Evolutionary conservation across 2,888 invertebrate genomes (phyloP).

Genomic region (Tiphia femorata): DNA sequence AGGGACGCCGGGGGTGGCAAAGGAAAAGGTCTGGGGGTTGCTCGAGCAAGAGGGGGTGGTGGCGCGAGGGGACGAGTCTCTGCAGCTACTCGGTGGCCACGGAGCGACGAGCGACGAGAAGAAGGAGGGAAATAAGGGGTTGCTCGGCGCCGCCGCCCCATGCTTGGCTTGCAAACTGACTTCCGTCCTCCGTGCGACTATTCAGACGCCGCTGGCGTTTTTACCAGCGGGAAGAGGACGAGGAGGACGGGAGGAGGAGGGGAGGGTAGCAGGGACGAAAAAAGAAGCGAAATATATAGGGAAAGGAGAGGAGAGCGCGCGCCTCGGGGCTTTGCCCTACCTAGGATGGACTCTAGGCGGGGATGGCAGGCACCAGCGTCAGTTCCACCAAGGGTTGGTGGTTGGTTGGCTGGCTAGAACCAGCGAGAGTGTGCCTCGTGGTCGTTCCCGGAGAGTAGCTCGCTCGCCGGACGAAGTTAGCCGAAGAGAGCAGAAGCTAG

Average conservation of each 20-base stretch:
- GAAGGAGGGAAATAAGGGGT: constrained; percentile 64
- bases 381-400: constrained; percentile 16
- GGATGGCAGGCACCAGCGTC: neutral
- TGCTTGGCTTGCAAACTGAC: constrained; percentile 69
- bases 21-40: no score
- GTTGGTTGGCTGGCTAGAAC: constrained; percentile 5
- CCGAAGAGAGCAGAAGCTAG: constrained; percentile 1
- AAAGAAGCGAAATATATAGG: constrained; percentile 42
- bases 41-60: no score
- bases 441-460: constrained; percentile 21
- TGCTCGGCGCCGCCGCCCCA: constrained; percentile 64
- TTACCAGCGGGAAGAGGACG: constrained; percentile 43
- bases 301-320: constrained; percentile 23
- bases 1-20: constrained; percentile 6
- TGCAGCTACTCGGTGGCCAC: neutral
- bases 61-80: neutral
- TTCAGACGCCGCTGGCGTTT: constrained; percentile 62
- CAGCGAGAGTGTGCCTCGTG: constrained; percentile 8
- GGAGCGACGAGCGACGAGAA: constrained; percentile 32
- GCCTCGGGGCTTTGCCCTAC: constrained; percentile 11
- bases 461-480: no score
- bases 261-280: constrained; percentile 32
- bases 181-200: constrained; percentile 67
- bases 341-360: neutral
- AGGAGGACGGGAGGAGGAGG: constrained; percentile 22